Evolutionary conservation across 2,797 vertebrate genomes (phyloP), one percentile per base, ranked within the genome.

Genomic region (Heteromormyrus szaboi): DNA sequence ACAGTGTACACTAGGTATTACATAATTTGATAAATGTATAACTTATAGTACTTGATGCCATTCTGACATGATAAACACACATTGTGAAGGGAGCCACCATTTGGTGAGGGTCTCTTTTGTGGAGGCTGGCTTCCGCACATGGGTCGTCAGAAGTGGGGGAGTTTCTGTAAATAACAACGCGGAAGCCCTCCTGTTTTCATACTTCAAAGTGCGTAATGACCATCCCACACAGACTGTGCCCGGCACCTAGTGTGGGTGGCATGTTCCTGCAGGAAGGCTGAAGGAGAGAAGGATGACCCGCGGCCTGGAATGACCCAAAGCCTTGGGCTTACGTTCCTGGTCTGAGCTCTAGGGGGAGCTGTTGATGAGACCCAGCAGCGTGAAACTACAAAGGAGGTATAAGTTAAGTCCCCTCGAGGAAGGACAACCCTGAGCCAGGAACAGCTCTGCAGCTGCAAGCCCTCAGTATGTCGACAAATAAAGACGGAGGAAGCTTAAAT

Each of bases 141-240:
- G 76, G 41, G 41, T 46, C 41, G 8, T n/a, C 76, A 44, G 76
- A 81, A 44, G 76, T 81, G 76, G 76, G 76, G 76, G 76, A 79
- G 41, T 46, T 81, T 81, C 76, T 81, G 76, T 81, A 81, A 81
- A 81, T 81, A 81, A 81, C 33, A 41, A n/a, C 3, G 19, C 76
- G 37, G 41, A 81, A 81, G 76, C 41, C 33, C 76, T 81, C 41
- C 41, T 81, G 37, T 46, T 81, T 81, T 81, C 19, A 81, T 46
- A 81, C 17, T 81, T 81, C 76, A 81, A 81, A 81, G 76, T 81
- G 41, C 37, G 76, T 44, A 81, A 44, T 81, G 76, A 37, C 68
- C 41, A 81, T 14, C 76, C 76, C 76, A 81, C 76, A 46, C n/a
- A n/a, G 76, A 81, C 41, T 81, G 41, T 46, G 19, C 17, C 8